These are phyloP conservation scores for Dipodomys stephensi DNA, from an alignment of 2,113 vertebrate genomes.

Conservation along the genomic window DNA sequence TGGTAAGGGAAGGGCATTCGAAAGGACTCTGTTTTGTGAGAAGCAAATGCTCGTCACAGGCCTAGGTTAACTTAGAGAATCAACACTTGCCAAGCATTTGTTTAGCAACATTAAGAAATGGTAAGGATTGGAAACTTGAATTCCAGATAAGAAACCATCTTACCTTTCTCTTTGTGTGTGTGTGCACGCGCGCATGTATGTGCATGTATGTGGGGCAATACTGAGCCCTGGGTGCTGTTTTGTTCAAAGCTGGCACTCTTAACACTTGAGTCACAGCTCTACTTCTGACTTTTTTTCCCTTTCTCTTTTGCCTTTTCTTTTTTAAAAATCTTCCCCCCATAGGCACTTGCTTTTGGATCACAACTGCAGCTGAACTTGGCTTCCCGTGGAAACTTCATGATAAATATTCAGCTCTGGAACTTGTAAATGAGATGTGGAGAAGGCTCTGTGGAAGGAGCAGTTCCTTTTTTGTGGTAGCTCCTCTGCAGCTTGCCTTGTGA, in stretches of 20 bases:
- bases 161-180: background rate
- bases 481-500: background rate
- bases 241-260: no score
- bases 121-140: background rate
- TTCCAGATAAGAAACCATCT: background rate
- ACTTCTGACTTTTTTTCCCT: background rate
- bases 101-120: background rate
- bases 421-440: background rate
- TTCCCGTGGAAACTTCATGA: background rate
- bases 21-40: background rate
- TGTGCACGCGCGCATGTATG: no score
- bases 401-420: background rate
- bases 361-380: background rate
- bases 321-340: background rate
- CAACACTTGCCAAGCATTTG: background rate
- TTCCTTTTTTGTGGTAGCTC: background rate
- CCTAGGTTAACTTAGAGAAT: background rate
- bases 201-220: no score
- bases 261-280: no score
- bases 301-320: conserved; percentile 22
- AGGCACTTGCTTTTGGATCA: conserved; percentile 20
- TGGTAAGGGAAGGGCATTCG: accelerated
- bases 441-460: background rate
- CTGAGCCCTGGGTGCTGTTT: no score
- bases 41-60: background rate